A percentile compares a stretch with the other conserved stretches of the same genome.
These are phyloP conservation scores for Gobio gobio DNA, from an alignment of 2,113 vertebrate species.

Conservation along the genomic window DNA sequence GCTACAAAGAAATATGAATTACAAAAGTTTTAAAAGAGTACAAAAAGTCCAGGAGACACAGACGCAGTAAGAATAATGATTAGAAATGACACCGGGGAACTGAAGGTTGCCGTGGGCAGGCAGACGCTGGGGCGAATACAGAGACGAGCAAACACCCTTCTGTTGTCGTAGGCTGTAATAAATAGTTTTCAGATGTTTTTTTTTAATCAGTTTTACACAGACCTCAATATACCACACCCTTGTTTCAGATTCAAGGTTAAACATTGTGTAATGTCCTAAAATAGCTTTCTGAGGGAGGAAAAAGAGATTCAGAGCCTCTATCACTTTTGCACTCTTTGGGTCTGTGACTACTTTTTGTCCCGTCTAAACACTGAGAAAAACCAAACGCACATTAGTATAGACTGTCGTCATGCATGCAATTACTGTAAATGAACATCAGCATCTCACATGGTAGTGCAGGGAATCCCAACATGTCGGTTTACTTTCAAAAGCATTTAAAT, in stretches of 20 bases:
- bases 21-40: slow-evolving; percentile 94
- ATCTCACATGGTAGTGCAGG: background rate
- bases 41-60: slow-evolving; percentile 85
- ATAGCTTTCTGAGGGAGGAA: slow-evolving; percentile 18
- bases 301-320: slow-evolving; percentile 10
- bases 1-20: slow-evolving; percentile 92
- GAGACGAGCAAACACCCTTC: slow-evolving; percentile 43
- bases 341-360: background rate
- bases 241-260: slow-evolving; percentile 48
- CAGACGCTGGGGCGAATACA: slow-evolving; percentile 73
- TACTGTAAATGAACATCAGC: slow-evolving; percentile 21
- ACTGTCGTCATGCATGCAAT: background rate
- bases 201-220: slow-evolving; percentile 29
- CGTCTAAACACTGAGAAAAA: slow-evolving; percentile 13
- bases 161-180: slow-evolving; percentile 52
- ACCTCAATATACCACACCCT: slow-evolving; percentile 29
- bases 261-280: slow-evolving; percentile 36
- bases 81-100: slow-evolving; percentile 79
- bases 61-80: slow-evolving; percentile 66
- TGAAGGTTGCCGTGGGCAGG: slow-evolving; percentile 78
- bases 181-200: slow-evolving; percentile 53
- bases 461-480: background rate
- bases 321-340: background rate
- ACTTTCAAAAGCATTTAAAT: background rate
- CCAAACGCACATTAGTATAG: background rate